phyloP scores from a whole-genome alignment of 2,797 vertebrate genomes.

The Leuciscus waleckii region DNA sequence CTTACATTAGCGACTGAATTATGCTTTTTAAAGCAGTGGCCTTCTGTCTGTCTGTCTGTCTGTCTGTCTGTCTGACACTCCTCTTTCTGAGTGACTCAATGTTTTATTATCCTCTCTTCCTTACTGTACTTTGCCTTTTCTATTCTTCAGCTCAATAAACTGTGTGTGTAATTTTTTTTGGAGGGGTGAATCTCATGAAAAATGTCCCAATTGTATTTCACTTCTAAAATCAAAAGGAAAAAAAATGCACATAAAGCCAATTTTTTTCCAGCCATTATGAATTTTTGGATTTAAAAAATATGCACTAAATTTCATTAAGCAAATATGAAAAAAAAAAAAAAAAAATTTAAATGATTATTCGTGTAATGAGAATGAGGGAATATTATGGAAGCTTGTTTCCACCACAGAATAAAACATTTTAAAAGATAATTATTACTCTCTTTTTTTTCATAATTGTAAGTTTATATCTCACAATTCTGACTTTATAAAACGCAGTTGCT shows the following conservation, averaged over 20 bases:
- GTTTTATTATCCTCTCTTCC: slow-evolving; percentile 45
- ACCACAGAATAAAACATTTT: no score
- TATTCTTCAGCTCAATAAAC: slow-evolving; percentile 23
- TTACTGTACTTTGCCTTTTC: slow-evolving; percentile 34
- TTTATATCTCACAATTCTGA: no score
- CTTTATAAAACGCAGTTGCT: no score
- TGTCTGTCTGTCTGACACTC: slow-evolving; percentile 47
- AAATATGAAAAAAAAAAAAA: no score
- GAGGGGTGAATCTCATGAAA: slow-evolving; percentile 31
- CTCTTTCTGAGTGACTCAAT: slow-evolving; percentile 46
- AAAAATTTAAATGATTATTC: neutral
- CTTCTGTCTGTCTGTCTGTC: slow-evolving; percentile 74
- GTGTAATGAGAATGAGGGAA: neutral
- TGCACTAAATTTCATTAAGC: neutral
- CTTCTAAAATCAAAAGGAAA: neutral
- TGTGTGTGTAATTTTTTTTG: slow-evolving; percentile 7
- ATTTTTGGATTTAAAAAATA: neutral
- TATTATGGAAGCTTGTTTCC: no score
- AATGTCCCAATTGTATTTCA: neutral
- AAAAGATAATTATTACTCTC: no score
- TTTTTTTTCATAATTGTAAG: no score
- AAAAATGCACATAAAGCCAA: neutral
- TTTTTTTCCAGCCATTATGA: no score
- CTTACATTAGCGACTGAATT: slow-evolving; percentile 62
- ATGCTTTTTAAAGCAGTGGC: slow-evolving; percentile 79